phyloP scores from a whole-genome alignment of 2,888 invertebrate species.

The Hesperia comma region DNA sequence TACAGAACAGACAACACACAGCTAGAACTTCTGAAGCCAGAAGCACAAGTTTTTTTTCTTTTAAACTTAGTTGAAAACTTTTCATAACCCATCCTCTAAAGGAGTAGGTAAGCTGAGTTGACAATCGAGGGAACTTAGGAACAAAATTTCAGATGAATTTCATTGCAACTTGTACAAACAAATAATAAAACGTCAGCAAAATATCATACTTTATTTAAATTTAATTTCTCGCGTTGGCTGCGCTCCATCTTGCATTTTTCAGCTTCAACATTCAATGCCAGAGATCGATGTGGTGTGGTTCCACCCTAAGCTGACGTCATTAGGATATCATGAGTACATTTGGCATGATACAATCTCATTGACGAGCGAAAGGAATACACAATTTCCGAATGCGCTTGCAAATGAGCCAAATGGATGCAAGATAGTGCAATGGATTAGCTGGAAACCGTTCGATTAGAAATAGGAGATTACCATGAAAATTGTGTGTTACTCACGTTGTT shows the following conservation, averaged over 20 bases:
- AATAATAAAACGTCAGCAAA: slow-evolving; percentile 3
- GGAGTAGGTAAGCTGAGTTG: no score
- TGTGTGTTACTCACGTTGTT: slow-evolving; percentile 2
- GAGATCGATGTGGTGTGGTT: slow-evolving; percentile 31
- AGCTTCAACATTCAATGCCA: slow-evolving; percentile 32
- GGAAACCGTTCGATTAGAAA: not conserved
- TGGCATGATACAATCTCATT: slow-evolving; percentile 29
- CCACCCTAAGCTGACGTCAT: slow-evolving; percentile 37
- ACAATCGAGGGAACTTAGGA: not conserved
- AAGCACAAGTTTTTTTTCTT: no score
- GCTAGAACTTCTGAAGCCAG: no score
- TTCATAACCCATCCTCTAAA: no score
- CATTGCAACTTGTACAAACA: not conserved
- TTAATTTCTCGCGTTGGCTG: slow-evolving; percentile 26
- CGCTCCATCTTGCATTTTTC: slow-evolving; percentile 36
- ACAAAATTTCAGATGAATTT: not conserved
- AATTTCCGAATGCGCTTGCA: slow-evolving; percentile 13
- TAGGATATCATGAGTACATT: slow-evolving; percentile 23
- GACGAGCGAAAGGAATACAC: slow-evolving; percentile 10
- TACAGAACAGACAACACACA: no score
- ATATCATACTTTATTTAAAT: slow-evolving; percentile 13
- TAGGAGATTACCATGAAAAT: slow-evolving; percentile 10
- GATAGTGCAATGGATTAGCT: slow-evolving; percentile 22
- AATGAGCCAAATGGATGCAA: slow-evolving; percentile 19
- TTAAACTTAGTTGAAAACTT: no score